phyloP scores from a whole-genome alignment of 2,797 vertebrate genomes.

The Anguilla pacifica region DNA sequence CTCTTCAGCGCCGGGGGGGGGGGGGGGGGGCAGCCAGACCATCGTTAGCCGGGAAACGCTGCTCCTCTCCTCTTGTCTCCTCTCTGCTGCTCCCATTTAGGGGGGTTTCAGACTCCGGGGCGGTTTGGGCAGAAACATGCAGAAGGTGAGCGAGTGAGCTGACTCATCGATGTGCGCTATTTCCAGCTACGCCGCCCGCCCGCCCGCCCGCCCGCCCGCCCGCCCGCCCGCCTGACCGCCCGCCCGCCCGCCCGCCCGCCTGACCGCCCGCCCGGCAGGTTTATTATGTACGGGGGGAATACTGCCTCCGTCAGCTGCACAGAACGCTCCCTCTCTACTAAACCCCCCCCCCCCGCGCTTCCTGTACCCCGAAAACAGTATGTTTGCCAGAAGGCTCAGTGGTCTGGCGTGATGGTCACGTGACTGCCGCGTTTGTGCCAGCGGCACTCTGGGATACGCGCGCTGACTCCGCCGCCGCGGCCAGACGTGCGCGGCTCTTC shows the following conservation, averaged over 20 bases:
- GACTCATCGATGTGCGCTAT: background rate
- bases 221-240: too few relatives aligned
- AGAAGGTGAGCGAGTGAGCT: background rate
- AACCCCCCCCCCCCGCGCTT: background rate
- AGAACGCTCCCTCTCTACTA: background rate
- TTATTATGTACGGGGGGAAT: background rate
- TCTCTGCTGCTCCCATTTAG: background rate
- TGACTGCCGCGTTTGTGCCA: background rate
- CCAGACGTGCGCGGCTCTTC: slow-evolving; percentile 18
- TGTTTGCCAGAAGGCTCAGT: background rate
- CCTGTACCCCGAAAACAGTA: background rate
- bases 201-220: too few relatives aligned
- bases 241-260: too few relatives aligned
- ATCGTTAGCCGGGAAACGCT: background rate
- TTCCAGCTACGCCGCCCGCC: background rate
- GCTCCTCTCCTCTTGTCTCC: background rate
- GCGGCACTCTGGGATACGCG: background rate
- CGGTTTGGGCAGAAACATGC: background rate
- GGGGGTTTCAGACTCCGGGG: background rate
- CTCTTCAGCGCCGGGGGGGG: background rate
- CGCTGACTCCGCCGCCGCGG: slow-evolving; percentile 23
- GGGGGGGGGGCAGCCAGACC: background rate
- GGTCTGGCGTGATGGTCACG: background rate
- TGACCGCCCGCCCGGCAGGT: background rate
- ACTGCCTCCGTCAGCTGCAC: background rate